These are phyloP conservation scores for Elymnias hypermnestra DNA, from an alignment of 1,140 invertebrate species.

Conservation along the genomic window DNA sequence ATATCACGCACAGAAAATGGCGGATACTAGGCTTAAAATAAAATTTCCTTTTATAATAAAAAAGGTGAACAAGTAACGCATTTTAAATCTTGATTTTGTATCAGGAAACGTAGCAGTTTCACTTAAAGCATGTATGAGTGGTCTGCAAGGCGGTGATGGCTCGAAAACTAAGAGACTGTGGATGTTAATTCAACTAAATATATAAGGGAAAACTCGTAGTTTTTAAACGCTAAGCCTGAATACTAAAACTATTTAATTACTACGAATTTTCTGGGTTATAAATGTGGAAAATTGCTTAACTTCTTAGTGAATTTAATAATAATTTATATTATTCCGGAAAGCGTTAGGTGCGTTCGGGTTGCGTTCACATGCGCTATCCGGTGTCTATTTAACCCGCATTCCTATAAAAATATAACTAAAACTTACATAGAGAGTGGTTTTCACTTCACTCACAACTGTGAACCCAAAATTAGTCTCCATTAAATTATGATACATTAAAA, in stretches of 20 bases:
- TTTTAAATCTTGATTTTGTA: not conserved
- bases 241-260: constrained; percentile 20
- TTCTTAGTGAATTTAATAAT: not conserved
- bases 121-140: constrained; percentile 58
- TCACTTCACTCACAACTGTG: constrained; percentile 72
- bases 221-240: constrained; percentile 12
- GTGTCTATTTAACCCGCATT: constrained; percentile 65
- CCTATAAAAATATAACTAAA: constrained; percentile 54
- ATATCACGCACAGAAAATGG: too few species aligned
- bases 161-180: constrained; percentile 38
- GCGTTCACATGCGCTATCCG: constrained; percentile 62
- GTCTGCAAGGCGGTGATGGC: constrained; percentile 51
- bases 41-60: too few species aligned
- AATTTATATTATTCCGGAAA: constrained; percentile 23
- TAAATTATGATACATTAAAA: constrained; percentile 31
- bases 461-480: constrained; percentile 70
- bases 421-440: constrained; percentile 63
- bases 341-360: constrained; percentile 58
- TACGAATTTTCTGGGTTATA: constrained; percentile 33
- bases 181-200: constrained; percentile 19
- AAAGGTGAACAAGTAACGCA: constrained; percentile 2
- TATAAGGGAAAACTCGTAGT: constrained; percentile 29
- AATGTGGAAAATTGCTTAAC: not conserved
- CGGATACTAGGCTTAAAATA: too few species aligned
- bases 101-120: too few species aligned